Evolutionary conservation across 64 coral and sea anemone species (phyloP).

Genomic region (Montipora cactus): DNA sequence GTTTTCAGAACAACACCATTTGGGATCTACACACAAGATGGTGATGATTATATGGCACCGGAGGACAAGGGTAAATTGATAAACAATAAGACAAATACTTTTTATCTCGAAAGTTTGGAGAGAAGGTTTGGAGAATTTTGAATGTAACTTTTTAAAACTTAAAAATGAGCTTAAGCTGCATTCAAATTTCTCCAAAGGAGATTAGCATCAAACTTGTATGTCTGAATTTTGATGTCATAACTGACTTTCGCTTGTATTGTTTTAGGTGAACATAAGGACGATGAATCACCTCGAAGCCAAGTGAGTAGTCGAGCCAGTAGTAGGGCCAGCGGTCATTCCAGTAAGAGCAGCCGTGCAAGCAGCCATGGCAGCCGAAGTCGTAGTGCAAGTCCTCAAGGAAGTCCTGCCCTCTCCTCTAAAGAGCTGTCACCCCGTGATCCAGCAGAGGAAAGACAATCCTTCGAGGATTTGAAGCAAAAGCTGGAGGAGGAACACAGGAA

Average conservation of each 20-base stretch:
- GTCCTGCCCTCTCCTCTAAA: slow-evolving; percentile 27
- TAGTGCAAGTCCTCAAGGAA: slow-evolving; percentile 20
- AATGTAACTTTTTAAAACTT: no score
- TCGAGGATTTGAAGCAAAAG: slow-evolving; percentile 62
- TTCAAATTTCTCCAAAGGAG: no score
- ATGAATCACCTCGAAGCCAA: slow-evolving; percentile 47
- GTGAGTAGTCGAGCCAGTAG: slow-evolving; percentile 35
- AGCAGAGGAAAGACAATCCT: slow-evolving; percentile 18
- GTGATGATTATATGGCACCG: not conserved
- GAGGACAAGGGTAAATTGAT: not conserved
- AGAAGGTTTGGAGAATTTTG: no score
- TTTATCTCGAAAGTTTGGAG: not conserved
- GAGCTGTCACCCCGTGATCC: slow-evolving; percentile 11
- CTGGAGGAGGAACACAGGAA: slow-evolving; percentile 65
- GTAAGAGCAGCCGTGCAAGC: not conserved
- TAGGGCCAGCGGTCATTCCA: slow-evolving; percentile 60
- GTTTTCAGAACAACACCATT: slow-evolving; percentile 62
- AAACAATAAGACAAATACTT: not conserved
- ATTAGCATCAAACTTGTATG: no score
- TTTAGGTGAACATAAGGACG: slow-evolving; percentile 19
- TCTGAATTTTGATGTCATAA: no score
- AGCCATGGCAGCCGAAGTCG: slow-evolving; percentile 52
- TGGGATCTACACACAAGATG: slow-evolving; percentile 52
- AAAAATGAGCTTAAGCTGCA: no score
- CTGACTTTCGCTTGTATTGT: not conserved